Evolutionary conservation across 1,140 invertebrate species (phyloP), one percentile per base, ranked within the genome.

Genomic region (Kradibia gibbosae): DNA sequence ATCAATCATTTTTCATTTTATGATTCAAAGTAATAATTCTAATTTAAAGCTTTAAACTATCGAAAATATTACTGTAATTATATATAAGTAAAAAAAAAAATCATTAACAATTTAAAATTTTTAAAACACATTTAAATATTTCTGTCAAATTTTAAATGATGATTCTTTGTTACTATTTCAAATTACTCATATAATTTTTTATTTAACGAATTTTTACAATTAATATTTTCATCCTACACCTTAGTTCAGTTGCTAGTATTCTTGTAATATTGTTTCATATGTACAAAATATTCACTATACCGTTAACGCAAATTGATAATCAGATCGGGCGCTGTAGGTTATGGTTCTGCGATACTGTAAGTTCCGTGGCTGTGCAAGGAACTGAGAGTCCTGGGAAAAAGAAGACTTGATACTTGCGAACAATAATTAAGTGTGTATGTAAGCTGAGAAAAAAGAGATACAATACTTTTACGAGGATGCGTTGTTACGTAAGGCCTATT

Each of bases 301-400:
- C 36, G 22, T 22, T 1, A 22, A 42, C 39, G 17, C 15, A 62
- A 70, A 42, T 48, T 4, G 11, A 70, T 39, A 70, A 39, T 71
- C 22, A 34, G 22, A 42, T 45, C 25, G 7, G 25, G 25, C n/a
- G n/a, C 22, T 7, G n/a, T 8, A 71, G 22, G 60, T 65, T 65
- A 45, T 11, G 13, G 8, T 42, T 71, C 11, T 22, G 39, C 67
- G 67, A 71, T 25, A 45, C 67, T 20, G 7, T 3, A 39, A 71
- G 22, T 45, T 36, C 67, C 15, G 67, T 34, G 1, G 17, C 36
- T 71, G 22, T 71, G 0, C 25, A 45, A 73, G 17, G 34, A 57
- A 75, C 72, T 75, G 53, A 34, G 15, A 50, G 25, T 77, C 75
- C 75, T 77, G 75, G 39, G 72, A 57, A 57, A 57, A 55, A 45